A percentile compares a stretch with the other conserved stretches of the same genome.
Evolutionary conservation across 1,140 invertebrate species (phyloP).

Genomic region (Daktulosphaira vitifoliae): DNA sequence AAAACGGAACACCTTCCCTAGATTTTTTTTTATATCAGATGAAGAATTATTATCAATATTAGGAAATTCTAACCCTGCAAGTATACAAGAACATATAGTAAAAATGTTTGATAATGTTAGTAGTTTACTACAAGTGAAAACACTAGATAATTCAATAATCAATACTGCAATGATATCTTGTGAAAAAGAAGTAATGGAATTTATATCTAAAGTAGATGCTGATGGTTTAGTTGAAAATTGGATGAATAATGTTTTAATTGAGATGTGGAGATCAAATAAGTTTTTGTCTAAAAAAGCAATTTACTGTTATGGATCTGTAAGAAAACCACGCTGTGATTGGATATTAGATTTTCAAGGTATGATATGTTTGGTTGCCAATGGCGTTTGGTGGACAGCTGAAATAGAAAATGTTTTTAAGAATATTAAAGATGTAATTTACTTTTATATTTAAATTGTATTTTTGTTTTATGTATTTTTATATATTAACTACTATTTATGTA

Average conservation of each 20-base stretch:
- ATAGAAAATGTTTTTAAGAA: slow-evolving; percentile 78
- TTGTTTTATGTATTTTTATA: no score
- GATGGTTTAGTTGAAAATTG: slow-evolving; percentile 73
- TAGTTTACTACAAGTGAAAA: slow-evolving; percentile 54
- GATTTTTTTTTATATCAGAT: slow-evolving; percentile 89
- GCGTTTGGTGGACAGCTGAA: slow-evolving; percentile 90
- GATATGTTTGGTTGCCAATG: slow-evolving; percentile 73
- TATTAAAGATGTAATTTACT: slow-evolving; percentile 51
- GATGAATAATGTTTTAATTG: slow-evolving; percentile 73
- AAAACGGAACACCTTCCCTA: slow-evolving; percentile 74
- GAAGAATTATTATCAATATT: slow-evolving; percentile 82
- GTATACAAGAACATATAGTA: slow-evolving; percentile 83
- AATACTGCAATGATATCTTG: slow-evolving; percentile 73
- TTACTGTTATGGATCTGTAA: slow-evolving; percentile 69
- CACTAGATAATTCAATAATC: slow-evolving; percentile 53
- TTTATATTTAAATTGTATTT: no score
- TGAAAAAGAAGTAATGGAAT: slow-evolving; percentile 81
- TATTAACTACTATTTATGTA: no score
- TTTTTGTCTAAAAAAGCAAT: slow-evolving; percentile 81
- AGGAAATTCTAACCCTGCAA: slow-evolving; percentile 67
- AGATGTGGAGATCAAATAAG: slow-evolving; percentile 76
- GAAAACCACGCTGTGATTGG: slow-evolving; percentile 65
- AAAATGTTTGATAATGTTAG: slow-evolving; percentile 90
- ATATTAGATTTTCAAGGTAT: slow-evolving; percentile 81
- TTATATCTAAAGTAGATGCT: slow-evolving; percentile 50